Evolutionary conservation across 2,797 vertebrate genomes (phyloP).

Genomic region (Australoheros facetus): DNA sequence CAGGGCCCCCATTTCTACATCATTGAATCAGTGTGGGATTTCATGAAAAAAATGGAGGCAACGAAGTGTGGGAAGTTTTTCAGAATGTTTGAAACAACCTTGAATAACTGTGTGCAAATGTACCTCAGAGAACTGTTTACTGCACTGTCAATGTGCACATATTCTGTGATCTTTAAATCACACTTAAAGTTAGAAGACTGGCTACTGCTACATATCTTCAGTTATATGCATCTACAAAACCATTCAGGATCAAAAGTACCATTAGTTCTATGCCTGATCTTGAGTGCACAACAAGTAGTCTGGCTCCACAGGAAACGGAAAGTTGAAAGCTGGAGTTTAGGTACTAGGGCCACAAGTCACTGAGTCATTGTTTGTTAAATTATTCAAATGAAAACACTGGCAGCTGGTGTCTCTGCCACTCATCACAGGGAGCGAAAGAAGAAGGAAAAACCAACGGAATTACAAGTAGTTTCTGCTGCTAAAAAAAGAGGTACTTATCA

Average conservation of each 20-base stretch:
- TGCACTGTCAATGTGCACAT: not conserved
- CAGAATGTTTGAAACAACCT: not conserved
- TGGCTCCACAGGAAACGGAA: slow-evolving; percentile 5
- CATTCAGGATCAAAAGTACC: not conserved
- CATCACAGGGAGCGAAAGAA: slow-evolving; percentile 21
- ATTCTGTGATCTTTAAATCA: not conserved
- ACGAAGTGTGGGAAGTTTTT: not conserved
- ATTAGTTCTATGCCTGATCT: slow-evolving; percentile 5
- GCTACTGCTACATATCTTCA: not conserved
- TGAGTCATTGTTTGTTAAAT: slow-evolving; percentile 39
- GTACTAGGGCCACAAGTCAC: slow-evolving; percentile 18
- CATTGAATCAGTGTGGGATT: not conserved
- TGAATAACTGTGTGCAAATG: not conserved
- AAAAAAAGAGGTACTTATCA: slow-evolving; percentile 25
- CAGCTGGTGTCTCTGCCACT: slow-evolving; percentile 52
- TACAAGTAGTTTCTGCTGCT: slow-evolving; percentile 18
- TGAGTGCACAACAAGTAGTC: slow-evolving; percentile 1
- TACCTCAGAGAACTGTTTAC: not conserved
- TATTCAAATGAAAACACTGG: slow-evolving; percentile 45
- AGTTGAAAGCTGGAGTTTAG: slow-evolving; percentile 10
- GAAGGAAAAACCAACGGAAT: not conserved
- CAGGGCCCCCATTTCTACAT: not conserved
- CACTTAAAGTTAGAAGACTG: not conserved
- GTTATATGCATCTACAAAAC: not conserved
- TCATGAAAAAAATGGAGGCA: not conserved